A percentile compares a stretch with the other conserved stretches of the same genome.
phyloP scores from a whole-genome alignment of 1,140 invertebrate genomes.

The Drosophila biarmipes region DNA sequence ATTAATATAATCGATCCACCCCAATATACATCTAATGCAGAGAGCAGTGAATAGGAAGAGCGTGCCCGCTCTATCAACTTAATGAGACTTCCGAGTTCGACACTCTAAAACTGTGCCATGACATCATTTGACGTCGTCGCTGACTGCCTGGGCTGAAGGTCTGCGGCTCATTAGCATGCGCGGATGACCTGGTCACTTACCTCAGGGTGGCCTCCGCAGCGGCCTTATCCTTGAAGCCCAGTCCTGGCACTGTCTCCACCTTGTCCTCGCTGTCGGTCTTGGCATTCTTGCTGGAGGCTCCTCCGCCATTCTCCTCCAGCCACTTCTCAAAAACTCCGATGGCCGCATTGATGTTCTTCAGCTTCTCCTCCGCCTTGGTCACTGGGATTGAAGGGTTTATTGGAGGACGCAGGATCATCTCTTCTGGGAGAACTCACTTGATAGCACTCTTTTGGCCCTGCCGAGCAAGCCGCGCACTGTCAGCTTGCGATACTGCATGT shows the following conservation, averaged over 20 bases:
- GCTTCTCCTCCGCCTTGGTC: constrained; percentile 89
- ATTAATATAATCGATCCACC: no score
- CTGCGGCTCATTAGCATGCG: constrained; percentile 32
- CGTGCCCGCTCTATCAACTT: constrained; percentile 46
- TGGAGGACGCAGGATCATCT: background rate
- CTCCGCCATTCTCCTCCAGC: constrained; percentile 86
- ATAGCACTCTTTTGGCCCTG: constrained; percentile 87
- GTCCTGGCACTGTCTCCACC: constrained; percentile 86
- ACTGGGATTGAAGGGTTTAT: constrained; percentile 80
- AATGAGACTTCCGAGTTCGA: constrained; percentile 57
- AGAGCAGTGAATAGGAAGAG: constrained; percentile 26
- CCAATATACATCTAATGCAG: background rate
- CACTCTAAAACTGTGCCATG: constrained; percentile 69
- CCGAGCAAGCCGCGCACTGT: constrained; percentile 88
- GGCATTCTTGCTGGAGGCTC: constrained; percentile 84
- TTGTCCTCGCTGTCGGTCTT: constrained; percentile 83
- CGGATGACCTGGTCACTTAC: constrained; percentile 47
- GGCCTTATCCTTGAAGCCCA: constrained; percentile 88
- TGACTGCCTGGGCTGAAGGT: constrained; percentile 38
- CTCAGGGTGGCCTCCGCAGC: constrained; percentile 85
- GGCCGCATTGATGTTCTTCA: constrained; percentile 89
- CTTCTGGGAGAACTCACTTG: constrained; percentile 85
- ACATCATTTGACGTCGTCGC: constrained; percentile 61
- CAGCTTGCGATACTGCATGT: constrained; percentile 87
- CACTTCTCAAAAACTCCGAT: constrained; percentile 88